Evolutionary conservation across 1,140 invertebrate genomes (phyloP).

Genomic region (Leptinotarsa defecta): DNA sequence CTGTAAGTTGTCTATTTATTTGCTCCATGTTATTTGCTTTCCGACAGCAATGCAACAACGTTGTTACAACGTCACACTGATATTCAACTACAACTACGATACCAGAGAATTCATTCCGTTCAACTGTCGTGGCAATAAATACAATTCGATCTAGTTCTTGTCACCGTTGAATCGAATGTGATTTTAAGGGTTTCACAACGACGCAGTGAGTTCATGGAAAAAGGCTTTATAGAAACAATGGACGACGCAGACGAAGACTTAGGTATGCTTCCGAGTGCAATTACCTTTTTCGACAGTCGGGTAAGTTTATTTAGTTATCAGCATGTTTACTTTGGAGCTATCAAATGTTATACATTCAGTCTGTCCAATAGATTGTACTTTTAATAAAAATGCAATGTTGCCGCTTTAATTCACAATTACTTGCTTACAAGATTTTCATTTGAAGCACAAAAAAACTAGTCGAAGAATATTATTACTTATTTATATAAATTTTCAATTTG

Average conservation of each 20-base stretch:
- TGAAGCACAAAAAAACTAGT: too few species aligned
- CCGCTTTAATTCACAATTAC: too few species aligned
- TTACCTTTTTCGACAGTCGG: slow-evolving; percentile 37
- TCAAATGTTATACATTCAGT: neutral
- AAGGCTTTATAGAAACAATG: neutral
- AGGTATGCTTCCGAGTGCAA: slow-evolving; percentile 41
- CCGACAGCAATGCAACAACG: neutral
- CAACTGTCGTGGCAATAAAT: neutral
- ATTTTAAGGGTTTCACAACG: neutral
- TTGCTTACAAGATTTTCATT: too few species aligned
- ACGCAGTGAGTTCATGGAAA: neutral
- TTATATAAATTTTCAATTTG: too few species aligned
- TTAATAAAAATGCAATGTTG: too few species aligned
- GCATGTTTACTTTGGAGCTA: neutral
- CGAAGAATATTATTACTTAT: too few species aligned
- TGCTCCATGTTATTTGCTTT: neutral
- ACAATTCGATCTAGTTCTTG: neutral
- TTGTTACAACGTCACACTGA: neutral
- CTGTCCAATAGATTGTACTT: neutral
- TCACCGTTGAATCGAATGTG: neutral
- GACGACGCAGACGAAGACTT: slow-evolving; percentile 18
- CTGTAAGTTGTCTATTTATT: too few species aligned
- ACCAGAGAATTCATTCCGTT: neutral
- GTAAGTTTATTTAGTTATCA: slow-evolving; percentile 33
- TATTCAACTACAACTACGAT: neutral